Evolutionary conservation across 2,888 invertebrate species (phyloP).

Genomic region (Caenorhabditis sp.): DNA sequence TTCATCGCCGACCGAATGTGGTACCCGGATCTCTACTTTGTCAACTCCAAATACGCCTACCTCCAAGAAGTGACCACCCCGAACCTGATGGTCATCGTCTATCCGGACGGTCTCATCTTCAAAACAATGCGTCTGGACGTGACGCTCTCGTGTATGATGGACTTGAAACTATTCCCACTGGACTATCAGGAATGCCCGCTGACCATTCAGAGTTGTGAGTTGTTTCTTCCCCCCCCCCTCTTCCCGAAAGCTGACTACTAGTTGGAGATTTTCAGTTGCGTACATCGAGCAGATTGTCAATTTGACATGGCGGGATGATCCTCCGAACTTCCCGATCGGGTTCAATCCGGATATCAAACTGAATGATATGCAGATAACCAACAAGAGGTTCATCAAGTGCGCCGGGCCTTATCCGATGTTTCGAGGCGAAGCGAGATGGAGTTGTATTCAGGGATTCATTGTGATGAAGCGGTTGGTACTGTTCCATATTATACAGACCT

Average conservation of each 20-base stretch:
- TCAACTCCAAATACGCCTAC: constrained; percentile 83
- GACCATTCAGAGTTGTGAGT: constrained; percentile 81
- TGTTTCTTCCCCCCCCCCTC: background rate
- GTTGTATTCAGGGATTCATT: constrained; percentile 80
- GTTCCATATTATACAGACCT: constrained; percentile 83
- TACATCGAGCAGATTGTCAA: constrained; percentile 82
- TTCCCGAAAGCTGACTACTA: no score
- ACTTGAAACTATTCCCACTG: constrained; percentile 77
- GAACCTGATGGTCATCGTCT: constrained; percentile 78
- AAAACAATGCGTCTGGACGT: constrained; percentile 83
- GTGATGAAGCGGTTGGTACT: constrained; percentile 81
- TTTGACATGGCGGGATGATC: constrained; percentile 80
- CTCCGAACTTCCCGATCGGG: constrained; percentile 79
- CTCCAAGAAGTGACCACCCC: constrained; percentile 77
- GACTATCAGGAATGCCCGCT: constrained; percentile 80
- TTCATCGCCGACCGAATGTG: constrained; percentile 80
- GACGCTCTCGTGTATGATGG: constrained; percentile 81
- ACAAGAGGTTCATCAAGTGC: constrained; percentile 73
- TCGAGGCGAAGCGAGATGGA: constrained; percentile 80
- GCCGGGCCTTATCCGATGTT: constrained; percentile 82
- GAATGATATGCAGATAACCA: constrained; percentile 82
- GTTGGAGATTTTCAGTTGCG: constrained; percentile 71
- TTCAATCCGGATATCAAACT: constrained; percentile 79
- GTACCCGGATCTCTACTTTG: constrained; percentile 82
- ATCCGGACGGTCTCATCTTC: constrained; percentile 83